These are phyloP conservation scores for Drosophila borealis DNA, from an alignment of 2,888 invertebrate genomes.

Conservation along the genomic window DNA sequence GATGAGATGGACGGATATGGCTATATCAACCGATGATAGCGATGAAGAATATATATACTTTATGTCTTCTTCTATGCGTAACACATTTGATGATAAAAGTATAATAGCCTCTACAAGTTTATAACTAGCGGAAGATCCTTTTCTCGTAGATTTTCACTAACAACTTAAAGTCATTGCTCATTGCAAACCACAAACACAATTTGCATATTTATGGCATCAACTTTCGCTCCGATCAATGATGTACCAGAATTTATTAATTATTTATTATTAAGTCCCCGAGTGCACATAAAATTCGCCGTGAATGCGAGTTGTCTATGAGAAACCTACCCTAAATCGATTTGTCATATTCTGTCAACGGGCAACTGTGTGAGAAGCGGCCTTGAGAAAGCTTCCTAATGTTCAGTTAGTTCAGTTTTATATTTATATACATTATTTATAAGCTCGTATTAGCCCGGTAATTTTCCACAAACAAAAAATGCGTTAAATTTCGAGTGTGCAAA, in stretches of 20 bases:
- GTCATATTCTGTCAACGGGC: constrained; percentile 39
- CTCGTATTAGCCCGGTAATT: constrained; percentile 32
- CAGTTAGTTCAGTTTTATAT: not conserved
- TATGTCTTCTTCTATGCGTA: too few species aligned
- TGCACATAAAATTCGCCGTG: constrained; percentile 10
- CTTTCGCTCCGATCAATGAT: constrained; percentile 19
- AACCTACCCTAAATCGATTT: constrained; percentile 33
- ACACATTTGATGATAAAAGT: too few species aligned
- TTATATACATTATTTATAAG: not conserved
- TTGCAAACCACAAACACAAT: not conserved
- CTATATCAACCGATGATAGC: too few species aligned
- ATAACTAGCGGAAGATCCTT: too few species aligned
- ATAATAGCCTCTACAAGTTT: too few species aligned
- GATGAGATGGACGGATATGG: too few species aligned
- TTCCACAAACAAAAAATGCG: constrained; percentile 41
- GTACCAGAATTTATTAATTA: constrained; percentile 19
- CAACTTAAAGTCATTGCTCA: not conserved
- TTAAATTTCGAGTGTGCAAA: constrained; percentile 29
- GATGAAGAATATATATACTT: too few species aligned
- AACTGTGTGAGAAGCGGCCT: constrained; percentile 5
- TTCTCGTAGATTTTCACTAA: not conserved
- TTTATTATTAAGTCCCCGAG: not conserved
- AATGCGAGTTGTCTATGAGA: constrained; percentile 11
- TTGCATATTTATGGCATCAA: constrained; percentile 12
- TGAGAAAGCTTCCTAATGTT: constrained; percentile 32